phyloP scores from a whole-genome alignment of 2,888 invertebrate genomes.

The Lasioglossum oenotherae region DNA sequence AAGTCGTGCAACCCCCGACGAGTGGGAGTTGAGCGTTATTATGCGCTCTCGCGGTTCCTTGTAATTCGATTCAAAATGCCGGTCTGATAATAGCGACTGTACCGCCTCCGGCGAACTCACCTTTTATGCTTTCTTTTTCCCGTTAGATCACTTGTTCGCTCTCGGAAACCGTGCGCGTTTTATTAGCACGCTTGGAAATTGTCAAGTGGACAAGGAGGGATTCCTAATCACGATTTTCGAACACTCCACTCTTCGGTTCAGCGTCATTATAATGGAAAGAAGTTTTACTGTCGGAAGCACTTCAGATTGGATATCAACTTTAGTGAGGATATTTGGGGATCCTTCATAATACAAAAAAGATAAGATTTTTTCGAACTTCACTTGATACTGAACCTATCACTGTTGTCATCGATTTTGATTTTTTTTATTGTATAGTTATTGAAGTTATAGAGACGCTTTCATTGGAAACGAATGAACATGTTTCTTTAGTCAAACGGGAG shows the following conservation, averaged over 20 bases:
- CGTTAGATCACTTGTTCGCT: conserved; percentile 1
- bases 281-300: not conserved
- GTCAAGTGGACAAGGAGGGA: not conserved
- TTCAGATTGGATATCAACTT: too few species aligned
- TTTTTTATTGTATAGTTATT: not conserved
- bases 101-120: conserved; percentile 18
- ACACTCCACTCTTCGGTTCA: not conserved
- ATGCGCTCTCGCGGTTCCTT: conserved; percentile 69
- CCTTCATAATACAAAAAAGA: not conserved
- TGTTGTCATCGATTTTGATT: not conserved
- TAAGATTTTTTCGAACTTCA: not conserved
- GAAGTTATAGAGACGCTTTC: too few species aligned
- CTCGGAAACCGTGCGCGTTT: not conserved
- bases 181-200: not conserved
- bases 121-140: not conserved
- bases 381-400: not conserved
- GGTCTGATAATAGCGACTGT: conserved; percentile 51
- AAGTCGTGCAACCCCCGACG: conserved; percentile 64
- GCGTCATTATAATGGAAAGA: not conserved
- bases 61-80: conserved; percentile 77
- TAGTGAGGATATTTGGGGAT: not conserved
- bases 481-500: not conserved
- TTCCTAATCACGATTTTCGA: not conserved
- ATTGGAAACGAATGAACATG: not conserved
- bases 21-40: conserved; percentile 66